These are phyloP conservation scores for Grallaria varia DNA, from an alignment of 2,113 vertebrate species.

Conservation along the genomic window DNA sequence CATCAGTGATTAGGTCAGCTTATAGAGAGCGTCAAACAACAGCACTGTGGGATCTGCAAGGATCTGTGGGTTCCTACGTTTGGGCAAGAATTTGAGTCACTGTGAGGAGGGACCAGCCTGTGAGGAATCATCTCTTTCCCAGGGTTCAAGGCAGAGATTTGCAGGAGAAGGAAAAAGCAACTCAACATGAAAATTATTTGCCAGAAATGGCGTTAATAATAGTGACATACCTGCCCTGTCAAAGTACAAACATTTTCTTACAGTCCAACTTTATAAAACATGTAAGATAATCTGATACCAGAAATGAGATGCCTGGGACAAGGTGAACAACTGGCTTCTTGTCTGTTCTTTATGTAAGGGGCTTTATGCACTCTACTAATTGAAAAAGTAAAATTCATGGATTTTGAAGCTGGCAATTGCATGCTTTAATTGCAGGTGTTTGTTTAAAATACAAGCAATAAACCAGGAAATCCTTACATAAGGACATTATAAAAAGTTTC, in stretches of 20 bases:
- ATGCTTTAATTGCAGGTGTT: neutral
- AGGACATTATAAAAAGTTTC: neutral
- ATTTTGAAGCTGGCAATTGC: neutral
- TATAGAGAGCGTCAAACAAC: neutral
- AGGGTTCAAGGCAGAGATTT: neutral
- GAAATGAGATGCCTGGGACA: neutral
- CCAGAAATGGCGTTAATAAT: neutral
- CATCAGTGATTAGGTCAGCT: neutral
- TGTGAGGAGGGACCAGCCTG: neutral
- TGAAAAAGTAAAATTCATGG: neutral
- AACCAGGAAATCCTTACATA: neutral
- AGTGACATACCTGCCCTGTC: neutral
- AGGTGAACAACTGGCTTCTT: neutral
- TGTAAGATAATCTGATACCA: fast-evolving
- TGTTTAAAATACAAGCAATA: neutral
- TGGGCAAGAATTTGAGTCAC: neutral
- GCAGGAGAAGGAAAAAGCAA: neutral
- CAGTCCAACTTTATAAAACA: neutral
- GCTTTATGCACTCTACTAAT: neutral
- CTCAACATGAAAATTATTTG: neutral
- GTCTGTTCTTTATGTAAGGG: neutral
- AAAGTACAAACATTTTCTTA: neutral
- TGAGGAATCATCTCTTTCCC: neutral
- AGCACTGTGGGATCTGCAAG: neutral
- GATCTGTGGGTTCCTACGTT: neutral